Base-by-base conservation (phyloP, 2,888 invertebrate species). In the Epinotia bilunana region DNA sequence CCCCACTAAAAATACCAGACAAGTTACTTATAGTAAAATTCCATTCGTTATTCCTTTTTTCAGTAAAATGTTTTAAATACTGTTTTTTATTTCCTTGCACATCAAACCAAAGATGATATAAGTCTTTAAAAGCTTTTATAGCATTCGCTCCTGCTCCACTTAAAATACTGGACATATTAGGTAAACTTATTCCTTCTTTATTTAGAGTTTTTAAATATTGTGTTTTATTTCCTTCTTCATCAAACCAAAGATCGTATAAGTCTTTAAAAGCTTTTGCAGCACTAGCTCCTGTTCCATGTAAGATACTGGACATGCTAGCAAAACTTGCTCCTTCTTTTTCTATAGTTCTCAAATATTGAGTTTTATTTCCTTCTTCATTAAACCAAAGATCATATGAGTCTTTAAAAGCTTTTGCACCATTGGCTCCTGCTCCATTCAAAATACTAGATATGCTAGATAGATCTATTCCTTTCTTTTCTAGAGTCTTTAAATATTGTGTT, bases 291-390 rank as follows among this genome's bases (percentile, higher is more conserved):
- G 4, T 20, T 16, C 63, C 43, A 18, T 18, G n/a, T 12, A 63
- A 63, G 11, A 63, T 63, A 63, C 20, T 43, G 20, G 63, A 63
- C 43, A 63, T 46, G 20, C 20, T 63, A 46, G 46, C 7, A 18
- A 81, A 65, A 65, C 75, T 28, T 77, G 79, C 71, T 74, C 77
- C 78, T 68, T 77, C 65, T 67, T 72, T 43, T 76, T 78, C 77
- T 74, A 79, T 18, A 68, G 68, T 79, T 79, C 81, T 83, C 77
- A 85, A 82, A 82, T 84, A 85, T 65, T 80, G 61, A 76, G 82
- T 85, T 81, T 77, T 83, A 39, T 79, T 84, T 80, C 84, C 85
- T 72, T 55, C 79, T 76, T 81, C 79, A 82, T 83, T 82, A 83
- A 83, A 83, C 80, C 84, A 84, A 81, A 83, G 77, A 73, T 79